phyloP scores from a whole-genome alignment of 1,140 invertebrate species.

The Monochamus saltuarius region DNA sequence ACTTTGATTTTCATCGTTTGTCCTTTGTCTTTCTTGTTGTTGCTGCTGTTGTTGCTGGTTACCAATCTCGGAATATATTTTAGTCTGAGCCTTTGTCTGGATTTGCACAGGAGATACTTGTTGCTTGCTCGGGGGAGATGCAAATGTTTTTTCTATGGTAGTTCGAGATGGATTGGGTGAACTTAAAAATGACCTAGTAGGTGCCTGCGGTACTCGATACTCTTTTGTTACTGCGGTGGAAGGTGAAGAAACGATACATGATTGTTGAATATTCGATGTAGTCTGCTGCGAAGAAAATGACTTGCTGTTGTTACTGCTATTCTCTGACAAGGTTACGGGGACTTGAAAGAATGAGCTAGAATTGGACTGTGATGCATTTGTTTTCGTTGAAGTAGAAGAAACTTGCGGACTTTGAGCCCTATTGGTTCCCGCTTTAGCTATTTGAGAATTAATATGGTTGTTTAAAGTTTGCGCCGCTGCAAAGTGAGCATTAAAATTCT shows the following conservation, averaged over 20 bases:
- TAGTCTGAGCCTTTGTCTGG: slow-evolving; percentile 69
- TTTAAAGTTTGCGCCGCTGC: slow-evolving; percentile 58
- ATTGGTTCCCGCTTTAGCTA: slow-evolving; percentile 54
- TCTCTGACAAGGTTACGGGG: slow-evolving; percentile 58
- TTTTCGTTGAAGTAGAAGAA: slow-evolving; percentile 57
- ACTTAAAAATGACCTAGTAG: slow-evolving; percentile 43
- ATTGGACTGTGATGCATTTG: slow-evolving; percentile 57
- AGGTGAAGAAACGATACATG: slow-evolving; percentile 69
- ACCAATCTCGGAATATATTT: slow-evolving; percentile 65
- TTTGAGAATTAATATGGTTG: slow-evolving; percentile 64
- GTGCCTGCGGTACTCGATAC: slow-evolving; percentile 58
- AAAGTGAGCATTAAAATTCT: slow-evolving; percentile 65
- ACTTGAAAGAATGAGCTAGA: slow-evolving; percentile 64
- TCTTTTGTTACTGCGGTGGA: slow-evolving; percentile 59
- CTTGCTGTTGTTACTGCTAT: slow-evolving; percentile 49
- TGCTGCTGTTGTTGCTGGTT: slow-evolving; percentile 57
- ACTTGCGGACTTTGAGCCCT: slow-evolving; percentile 59
- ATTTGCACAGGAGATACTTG: slow-evolving; percentile 56
- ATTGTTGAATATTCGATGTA: slow-evolving; percentile 63
- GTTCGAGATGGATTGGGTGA: slow-evolving; percentile 38
- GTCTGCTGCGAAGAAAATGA: slow-evolving; percentile 57
- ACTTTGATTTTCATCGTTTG: slow-evolving; percentile 53
- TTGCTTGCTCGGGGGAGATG: slow-evolving; percentile 57
- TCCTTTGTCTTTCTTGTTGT: slow-evolving; percentile 8
- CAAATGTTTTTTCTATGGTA: slow-evolving; percentile 42